These are phyloP conservation scores for Spilogale gracilis DNA, from an alignment of 2,113 vertebrate species.

Conservation along the genomic window DNA sequence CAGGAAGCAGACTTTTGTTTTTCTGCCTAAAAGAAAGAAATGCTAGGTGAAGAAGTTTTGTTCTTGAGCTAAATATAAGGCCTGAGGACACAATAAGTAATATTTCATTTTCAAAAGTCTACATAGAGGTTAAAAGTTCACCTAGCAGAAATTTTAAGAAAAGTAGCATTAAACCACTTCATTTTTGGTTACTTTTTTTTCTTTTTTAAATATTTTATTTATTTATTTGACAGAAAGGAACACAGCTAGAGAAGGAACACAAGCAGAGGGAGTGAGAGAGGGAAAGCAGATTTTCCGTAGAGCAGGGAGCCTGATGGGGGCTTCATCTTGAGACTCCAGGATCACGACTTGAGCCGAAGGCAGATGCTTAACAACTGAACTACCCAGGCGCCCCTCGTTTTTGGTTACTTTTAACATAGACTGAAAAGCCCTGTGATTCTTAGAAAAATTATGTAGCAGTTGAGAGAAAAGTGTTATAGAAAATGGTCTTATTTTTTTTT, in stretches of 20 bases:
- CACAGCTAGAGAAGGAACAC: too few relatives aligned
- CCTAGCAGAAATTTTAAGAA: constrained; percentile 19
- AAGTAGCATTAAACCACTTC: not conserved
- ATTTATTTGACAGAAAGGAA: too few relatives aligned
- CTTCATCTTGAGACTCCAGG: too few relatives aligned
- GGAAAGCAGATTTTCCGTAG: too few relatives aligned
- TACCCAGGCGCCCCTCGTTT: not conserved
- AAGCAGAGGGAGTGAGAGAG: too few relatives aligned
- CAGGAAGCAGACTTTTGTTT: not conserved
- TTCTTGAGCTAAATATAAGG: constrained; percentile 55
- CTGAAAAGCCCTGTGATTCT: not conserved
- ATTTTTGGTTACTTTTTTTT: not conserved
- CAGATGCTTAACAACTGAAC: too few relatives aligned
- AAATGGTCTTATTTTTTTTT: not conserved
- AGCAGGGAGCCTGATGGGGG: too few relatives aligned
- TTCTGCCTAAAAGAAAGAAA: constrained; percentile 31
- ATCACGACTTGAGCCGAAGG: too few relatives aligned
- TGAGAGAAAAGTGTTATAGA: not conserved
- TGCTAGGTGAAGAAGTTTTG: not conserved
- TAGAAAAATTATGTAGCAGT: not conserved
- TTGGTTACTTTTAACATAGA: not conserved
- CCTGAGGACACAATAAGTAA: not conserved
- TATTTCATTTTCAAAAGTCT: constrained; percentile 45
- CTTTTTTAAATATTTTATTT: too few relatives aligned
- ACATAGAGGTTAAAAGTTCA: constrained; percentile 4